These are phyloP conservation scores for Zaprionus camerounensis DNA, from an alignment of 1,140 invertebrate genomes.

Conservation along the genomic window DNA sequence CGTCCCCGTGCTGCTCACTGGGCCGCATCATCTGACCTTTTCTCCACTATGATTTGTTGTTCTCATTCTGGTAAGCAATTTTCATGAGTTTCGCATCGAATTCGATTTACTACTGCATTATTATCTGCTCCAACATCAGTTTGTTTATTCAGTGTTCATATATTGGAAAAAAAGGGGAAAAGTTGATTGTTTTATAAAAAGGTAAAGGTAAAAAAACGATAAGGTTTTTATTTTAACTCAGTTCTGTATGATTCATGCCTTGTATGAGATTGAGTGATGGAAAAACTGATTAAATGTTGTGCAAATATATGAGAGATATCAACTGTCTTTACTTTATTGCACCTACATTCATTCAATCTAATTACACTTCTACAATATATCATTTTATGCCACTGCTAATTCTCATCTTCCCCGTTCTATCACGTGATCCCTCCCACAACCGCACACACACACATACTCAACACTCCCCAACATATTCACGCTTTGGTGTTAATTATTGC, in stretches of 20 bases:
- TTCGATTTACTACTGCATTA: slow-evolving; percentile 33
- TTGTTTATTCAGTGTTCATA: slow-evolving; percentile 17
- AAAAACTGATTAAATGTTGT: too few relatives aligned
- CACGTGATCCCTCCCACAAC: not conserved
- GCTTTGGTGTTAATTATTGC: slow-evolving; percentile 18
- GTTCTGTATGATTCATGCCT: not conserved
- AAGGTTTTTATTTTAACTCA: not conserved
- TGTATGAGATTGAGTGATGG: slow-evolving; percentile 13
- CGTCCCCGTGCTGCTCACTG: slow-evolving; percentile 34
- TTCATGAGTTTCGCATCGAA: slow-evolving; percentile 30
- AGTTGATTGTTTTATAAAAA: slow-evolving; percentile 32
- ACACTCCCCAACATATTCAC: not conserved
- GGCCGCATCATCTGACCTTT: slow-evolving; percentile 34
- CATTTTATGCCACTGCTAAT: too few relatives aligned
- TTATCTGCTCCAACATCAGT: slow-evolving; percentile 14
- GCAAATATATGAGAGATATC: not conserved
- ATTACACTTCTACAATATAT: too few relatives aligned
- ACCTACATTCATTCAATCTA: too few relatives aligned
- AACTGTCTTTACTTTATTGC: not conserved
- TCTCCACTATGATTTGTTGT: slow-evolving; percentile 40
- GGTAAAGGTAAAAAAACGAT: slow-evolving; percentile 1
- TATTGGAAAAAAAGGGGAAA: slow-evolving; percentile 1
- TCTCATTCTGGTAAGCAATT: not conserved
- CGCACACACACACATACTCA: not conserved
- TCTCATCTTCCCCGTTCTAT: not conserved